Conservation (phyloP, 2,797 vertebrate genomes). For the Gouania willdenowi region DNA sequence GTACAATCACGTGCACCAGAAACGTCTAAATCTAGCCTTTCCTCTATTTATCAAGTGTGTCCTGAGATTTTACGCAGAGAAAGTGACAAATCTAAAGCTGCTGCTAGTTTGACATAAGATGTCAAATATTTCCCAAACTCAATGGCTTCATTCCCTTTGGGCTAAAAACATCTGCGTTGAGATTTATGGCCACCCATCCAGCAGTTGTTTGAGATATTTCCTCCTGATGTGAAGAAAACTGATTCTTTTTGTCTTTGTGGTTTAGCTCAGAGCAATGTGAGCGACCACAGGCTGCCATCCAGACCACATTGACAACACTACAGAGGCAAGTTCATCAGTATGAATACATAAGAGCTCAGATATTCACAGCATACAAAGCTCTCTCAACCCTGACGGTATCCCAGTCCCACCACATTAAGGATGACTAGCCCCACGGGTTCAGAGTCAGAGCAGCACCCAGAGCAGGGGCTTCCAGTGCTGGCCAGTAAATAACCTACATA, state of each 20-base stretch:
- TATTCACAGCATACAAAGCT: background rate
- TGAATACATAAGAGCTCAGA: constrained; percentile 1
- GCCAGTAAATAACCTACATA: constrained; percentile 70
- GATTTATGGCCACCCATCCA: background rate
- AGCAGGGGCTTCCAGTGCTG: constrained; percentile 41
- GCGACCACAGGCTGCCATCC: constrained; percentile 8
- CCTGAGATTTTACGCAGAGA: background rate
- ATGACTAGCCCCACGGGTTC: constrained; percentile 28
- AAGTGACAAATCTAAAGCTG: constrained; percentile 1
- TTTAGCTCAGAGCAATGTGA: background rate
- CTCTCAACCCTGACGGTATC: background rate
- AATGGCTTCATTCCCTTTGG: background rate
- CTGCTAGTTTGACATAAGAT: background rate
- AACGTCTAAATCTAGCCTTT: no score
- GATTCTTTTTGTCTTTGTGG: background rate
- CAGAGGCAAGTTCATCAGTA: constrained; percentile 5
- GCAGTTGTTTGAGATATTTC: background rate
- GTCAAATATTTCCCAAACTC: background rate
- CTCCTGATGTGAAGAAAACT: no score
- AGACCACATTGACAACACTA: background rate
- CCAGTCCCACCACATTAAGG: constrained; percentile 25
- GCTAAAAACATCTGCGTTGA: background rate
- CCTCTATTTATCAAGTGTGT: background rate
- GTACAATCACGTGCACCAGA: no score
- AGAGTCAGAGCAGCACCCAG: constrained; percentile 19